Percentiles rank a stretch among this genome's conserved stretches.
Conservation (phyloP, 2,888 invertebrate genomes). For the Anarsia innoxiella region DNA sequence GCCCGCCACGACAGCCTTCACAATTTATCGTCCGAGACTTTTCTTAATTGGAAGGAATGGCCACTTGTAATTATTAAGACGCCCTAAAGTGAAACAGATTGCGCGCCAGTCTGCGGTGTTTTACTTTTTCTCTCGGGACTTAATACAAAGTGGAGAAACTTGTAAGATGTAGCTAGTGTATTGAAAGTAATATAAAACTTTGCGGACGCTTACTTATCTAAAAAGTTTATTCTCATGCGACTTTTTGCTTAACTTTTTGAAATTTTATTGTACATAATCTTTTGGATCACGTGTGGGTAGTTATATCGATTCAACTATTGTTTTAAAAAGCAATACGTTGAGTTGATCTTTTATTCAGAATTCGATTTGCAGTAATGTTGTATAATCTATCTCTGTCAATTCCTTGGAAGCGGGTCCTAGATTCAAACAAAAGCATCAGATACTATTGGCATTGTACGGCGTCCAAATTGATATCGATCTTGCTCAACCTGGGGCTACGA, state of each 20-base stretch:
- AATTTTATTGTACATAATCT: no score
- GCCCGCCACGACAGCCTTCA: constrained; percentile 59
- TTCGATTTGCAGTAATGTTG: constrained; percentile 7
- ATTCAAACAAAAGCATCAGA: constrained; percentile 15
- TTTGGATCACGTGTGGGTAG: no score
- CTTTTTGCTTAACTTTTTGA: neutral
- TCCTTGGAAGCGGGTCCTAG: constrained; percentile 4
- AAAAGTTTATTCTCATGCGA: constrained; percentile 1
- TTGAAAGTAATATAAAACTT: constrained; percentile 16
- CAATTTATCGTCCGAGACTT: constrained; percentile 72
- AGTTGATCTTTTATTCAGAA: constrained; percentile 9
- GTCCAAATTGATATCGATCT: constrained; percentile 21
- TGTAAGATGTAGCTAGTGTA: constrained; percentile 13
- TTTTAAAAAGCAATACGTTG: constrained; percentile 4
- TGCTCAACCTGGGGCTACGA: constrained; percentile 8
- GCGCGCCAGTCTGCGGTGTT: constrained; percentile 50
- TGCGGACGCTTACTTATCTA: neutral
- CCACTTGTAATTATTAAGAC: constrained; percentile 75
- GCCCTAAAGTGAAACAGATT: constrained; percentile 75
- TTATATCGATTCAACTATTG: no score
- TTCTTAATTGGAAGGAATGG: constrained; percentile 75
- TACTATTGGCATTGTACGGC: constrained; percentile 9
- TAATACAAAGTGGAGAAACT: constrained; percentile 30
- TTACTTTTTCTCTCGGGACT: constrained; percentile 46
- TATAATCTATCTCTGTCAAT: constrained; percentile 13